phyloP scores from a whole-genome alignment of 2,113 vertebrate genomes.

The Silurus asotus region DNA sequence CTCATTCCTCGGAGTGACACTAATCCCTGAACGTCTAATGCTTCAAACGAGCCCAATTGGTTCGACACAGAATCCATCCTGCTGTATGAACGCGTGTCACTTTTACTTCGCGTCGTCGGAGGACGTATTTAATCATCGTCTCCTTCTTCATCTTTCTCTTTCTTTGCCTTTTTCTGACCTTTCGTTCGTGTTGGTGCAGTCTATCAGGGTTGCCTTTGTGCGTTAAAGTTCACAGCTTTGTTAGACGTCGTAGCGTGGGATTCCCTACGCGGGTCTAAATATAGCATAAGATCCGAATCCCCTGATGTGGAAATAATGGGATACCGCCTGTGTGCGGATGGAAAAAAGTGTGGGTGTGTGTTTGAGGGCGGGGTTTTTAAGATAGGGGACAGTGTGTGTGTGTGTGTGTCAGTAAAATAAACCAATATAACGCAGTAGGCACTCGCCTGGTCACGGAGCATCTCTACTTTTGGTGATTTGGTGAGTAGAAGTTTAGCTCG shows the following conservation, averaged over 20 bases:
- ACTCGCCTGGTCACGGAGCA: constrained; percentile 31
- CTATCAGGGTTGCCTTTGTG: neutral
- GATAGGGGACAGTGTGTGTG: constrained; percentile 23
- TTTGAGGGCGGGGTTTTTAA: constrained; percentile 27
- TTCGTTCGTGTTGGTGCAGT: neutral
- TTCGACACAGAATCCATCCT: constrained; percentile 42
- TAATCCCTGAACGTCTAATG: constrained; percentile 52
- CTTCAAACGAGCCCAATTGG: constrained; percentile 52
- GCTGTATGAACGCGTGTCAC: constrained; percentile 24
- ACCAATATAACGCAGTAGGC: constrained; percentile 21
- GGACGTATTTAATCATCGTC: neutral
- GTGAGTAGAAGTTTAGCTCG: constrained; percentile 46
- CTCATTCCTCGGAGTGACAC: neutral
- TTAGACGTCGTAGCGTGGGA: constrained; percentile 16
- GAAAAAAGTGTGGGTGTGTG: constrained; percentile 10
- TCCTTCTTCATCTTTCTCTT: neutral
- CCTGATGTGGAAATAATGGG: constrained; percentile 42
- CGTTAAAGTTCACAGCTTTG: neutral
- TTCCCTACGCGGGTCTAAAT: constrained; percentile 31
- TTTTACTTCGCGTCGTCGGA: constrained; percentile 18
- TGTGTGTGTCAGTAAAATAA: constrained; percentile 34
- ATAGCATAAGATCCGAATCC: constrained; percentile 33
- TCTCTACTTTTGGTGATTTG: constrained; percentile 26
- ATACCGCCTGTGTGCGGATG: constrained; percentile 14
- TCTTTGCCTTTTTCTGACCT: constrained; percentile 7